Percentiles rank a stretch among this genome's conserved stretches.
These are phyloP conservation scores for Gallinago jamesoni DNA, from an alignment of 2,113 vertebrate genomes.

Conservation along the genomic window DNA sequence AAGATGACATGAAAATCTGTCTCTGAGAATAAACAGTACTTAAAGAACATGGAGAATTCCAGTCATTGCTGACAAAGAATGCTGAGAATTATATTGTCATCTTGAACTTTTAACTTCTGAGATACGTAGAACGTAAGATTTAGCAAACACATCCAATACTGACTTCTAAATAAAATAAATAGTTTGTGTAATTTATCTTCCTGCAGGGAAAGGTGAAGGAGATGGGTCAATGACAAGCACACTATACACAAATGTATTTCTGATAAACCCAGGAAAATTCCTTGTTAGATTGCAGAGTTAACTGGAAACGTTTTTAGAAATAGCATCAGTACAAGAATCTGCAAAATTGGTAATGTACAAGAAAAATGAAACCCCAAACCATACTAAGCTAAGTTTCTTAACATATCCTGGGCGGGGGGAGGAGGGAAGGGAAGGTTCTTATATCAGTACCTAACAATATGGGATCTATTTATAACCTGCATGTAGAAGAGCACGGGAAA, in stretches of 20 bases:
- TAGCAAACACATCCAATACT: neutral
- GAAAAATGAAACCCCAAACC: neutral
- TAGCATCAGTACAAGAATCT: neutral
- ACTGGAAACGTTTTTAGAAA: neutral
- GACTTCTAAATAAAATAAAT: neutral
- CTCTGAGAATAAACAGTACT: neutral
- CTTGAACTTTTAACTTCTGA: slow-evolving; percentile 6
- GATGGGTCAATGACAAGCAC: neutral
- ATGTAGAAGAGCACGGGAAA: neutral
- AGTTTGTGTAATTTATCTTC: neutral
- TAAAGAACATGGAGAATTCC: neutral
- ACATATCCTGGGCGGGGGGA: rapidly evolving
- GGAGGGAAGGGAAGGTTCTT: rapidly evolving
- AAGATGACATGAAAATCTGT: neutral
- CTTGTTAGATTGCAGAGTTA: neutral
- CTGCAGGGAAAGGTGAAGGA: neutral
- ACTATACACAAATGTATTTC: rapidly evolving
- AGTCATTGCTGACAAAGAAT: neutral
- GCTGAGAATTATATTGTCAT: neutral
- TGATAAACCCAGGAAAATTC: neutral
- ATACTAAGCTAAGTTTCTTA: neutral
- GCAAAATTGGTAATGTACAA: neutral
- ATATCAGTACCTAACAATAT: neutral
- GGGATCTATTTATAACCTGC: neutral
- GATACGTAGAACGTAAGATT: neutral